Evolutionary conservation across 1,140 invertebrate genomes (phyloP), one percentile per base, ranked within the genome.

Genomic region (Bombus difficillimus): DNA sequence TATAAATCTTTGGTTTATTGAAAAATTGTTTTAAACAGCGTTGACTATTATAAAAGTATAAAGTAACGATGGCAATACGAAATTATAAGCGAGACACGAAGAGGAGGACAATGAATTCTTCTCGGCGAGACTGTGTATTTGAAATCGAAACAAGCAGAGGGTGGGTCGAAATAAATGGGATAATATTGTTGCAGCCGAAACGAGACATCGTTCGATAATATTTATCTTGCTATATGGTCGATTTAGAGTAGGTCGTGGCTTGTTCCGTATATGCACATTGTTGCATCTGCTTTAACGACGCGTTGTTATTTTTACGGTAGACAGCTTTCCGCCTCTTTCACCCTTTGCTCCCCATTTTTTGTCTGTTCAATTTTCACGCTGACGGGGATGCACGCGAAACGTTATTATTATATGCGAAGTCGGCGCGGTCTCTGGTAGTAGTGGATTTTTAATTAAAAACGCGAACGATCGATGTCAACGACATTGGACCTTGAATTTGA

Each of bases 301-400:
- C 75, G 64, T 79, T 84, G 75, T 84, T 84, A 84, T 84, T 84
- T 79, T 84, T 78, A 71, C 53, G 43, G 59, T 5, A 22, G 59
- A 39, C 41, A 25, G 22, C 10, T n/a, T 64, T 41, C n/a, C 59
- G 13, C 8, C 0, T 41, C 6, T 66, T 18, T 53, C 28, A n/a
- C 12, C 59, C 57, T 28, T 4, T 59, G 25, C 3, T 1, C 28
- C 41, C 6, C 5, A 22, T 53, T 53, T 53, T 53, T 53, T 22
- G 47, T 53, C 32, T 12, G 22, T 57, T 66, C 66, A 34, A 22
- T 32, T 37, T n/a, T 66, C 80, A 25, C 39, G 39, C 22, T 22
- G 18, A 39, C 34, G 18, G 68, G 13, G 64, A 39, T 37, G 43
- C 22, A 25, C 66, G 34, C n/a, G 47, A 47, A n/a, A 53, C 37